These are phyloP conservation scores for Moxostoma hubbsi DNA, from an alignment of 2,797 vertebrate genomes.

Conservation along the genomic window DNA sequence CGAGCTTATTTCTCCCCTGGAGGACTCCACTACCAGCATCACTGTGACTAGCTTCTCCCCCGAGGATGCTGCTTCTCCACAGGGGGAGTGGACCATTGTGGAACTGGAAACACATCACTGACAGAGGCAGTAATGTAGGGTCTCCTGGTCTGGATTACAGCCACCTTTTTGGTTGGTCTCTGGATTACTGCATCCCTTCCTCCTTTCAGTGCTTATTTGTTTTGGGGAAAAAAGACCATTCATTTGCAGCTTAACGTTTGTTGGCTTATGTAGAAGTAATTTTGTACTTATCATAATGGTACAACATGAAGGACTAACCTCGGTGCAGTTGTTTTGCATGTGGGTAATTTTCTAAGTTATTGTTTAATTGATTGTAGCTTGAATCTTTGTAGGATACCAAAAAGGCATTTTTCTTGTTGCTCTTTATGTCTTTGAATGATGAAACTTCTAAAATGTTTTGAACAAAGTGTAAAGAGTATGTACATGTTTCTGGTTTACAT, in stretches of 20 bases:
- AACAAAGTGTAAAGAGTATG: constrained; percentile 59
- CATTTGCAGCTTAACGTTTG: constrained; percentile 58
- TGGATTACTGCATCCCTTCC: constrained; percentile 33
- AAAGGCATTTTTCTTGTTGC: constrained; percentile 60
- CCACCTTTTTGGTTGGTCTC: constrained; percentile 44
- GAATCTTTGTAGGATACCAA: constrained; percentile 63
- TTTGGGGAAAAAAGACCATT: constrained; percentile 54
- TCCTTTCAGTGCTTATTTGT: constrained; percentile 34
- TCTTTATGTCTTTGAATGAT: constrained; percentile 58
- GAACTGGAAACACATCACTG: constrained; percentile 98
- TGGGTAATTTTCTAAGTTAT: constrained; percentile 75
- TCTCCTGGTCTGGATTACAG: constrained; percentile 33
- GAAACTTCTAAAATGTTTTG: constrained; percentile 64
- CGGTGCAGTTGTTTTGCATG: constrained; percentile 74
- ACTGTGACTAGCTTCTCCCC: constrained; percentile 96
- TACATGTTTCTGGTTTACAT: constrained; percentile 68
- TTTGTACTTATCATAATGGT: constrained; percentile 50
- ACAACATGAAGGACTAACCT: constrained; percentile 55
- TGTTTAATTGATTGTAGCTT: constrained; percentile 71
- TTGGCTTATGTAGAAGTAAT: constrained; percentile 31
- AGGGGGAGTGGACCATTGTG: constrained; percentile 98
- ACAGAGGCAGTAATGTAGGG: constrained; percentile 55
- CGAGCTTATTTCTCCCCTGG: constrained; percentile 92
- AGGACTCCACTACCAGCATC: constrained; percentile 93
- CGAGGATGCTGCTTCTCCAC: constrained; percentile 93